Conservation (phyloP, 2,797 vertebrate genomes). For the Rhinichthys osculus region DNA sequence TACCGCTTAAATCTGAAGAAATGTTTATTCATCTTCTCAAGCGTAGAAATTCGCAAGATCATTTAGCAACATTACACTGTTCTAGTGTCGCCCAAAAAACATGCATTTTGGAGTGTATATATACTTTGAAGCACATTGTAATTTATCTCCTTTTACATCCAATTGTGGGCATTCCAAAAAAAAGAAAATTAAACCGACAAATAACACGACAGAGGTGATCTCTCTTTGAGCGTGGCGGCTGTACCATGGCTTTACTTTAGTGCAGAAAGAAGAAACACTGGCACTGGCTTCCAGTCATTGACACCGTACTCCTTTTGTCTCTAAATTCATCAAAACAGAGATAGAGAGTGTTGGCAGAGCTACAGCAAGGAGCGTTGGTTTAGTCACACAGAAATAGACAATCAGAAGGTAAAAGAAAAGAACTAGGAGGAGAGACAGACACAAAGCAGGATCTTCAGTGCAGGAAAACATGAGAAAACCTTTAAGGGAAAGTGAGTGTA, state of each 20-base stretch:
- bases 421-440: constrained; percentile 48
- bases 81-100: constrained; percentile 67
- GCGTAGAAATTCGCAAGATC: constrained; percentile 73
- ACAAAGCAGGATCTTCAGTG: neutral
- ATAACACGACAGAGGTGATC: constrained; percentile 53
- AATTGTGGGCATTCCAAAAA: constrained; percentile 54
- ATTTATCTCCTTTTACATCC: constrained; percentile 52
- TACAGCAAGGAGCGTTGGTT: constrained; percentile 63
- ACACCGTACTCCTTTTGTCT: constrained; percentile 76
- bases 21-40: constrained; percentile 71
- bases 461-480: neutral
- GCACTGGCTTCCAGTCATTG: constrained; percentile 77
- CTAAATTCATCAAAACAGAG: constrained; percentile 81
- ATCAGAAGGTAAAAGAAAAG: constrained; percentile 26
- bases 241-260: constrained; percentile 72
- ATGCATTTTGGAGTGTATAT: constrained; percentile 67
- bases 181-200: constrained; percentile 34
- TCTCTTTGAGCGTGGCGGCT: constrained; percentile 59
- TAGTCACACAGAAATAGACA: constrained; percentile 55
- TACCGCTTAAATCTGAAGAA: constrained; percentile 62
- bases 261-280: constrained; percentile 81
- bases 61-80: constrained; percentile 66
- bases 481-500: neutral
- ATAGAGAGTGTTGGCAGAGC: constrained; percentile 69
- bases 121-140: constrained; percentile 61